Evolutionary conservation across 1,140 invertebrate species (phyloP).

Genomic region (Drosophila trapezifrons): DNA sequence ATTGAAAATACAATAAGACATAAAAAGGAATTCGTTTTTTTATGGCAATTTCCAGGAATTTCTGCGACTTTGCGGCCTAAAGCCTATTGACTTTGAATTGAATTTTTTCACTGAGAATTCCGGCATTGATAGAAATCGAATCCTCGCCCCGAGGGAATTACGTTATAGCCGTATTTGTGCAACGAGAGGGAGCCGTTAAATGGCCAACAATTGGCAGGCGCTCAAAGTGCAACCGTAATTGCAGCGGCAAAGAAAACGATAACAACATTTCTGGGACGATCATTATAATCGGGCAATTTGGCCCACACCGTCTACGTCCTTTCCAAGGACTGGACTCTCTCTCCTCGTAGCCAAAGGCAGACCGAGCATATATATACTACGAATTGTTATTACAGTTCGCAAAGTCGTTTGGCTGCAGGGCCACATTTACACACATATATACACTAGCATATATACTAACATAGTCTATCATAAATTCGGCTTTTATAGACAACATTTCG

Average conservation of each 20-base stretch:
- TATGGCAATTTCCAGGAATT: slow-evolving; percentile 7
- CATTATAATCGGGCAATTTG: slow-evolving; percentile 72
- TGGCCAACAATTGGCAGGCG: slow-evolving; percentile 51
- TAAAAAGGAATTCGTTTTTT: slow-evolving; percentile 1
- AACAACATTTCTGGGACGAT: slow-evolving; percentile 51
- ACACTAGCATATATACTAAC: background rate
- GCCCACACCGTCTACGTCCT: slow-evolving; percentile 23
- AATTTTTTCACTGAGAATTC: slow-evolving; percentile 4
- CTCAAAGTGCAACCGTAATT: slow-evolving; percentile 53
- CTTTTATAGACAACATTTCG: slow-evolving; percentile 58
- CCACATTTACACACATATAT: background rate
- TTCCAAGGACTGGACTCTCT: slow-evolving; percentile 30
- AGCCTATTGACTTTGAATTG: slow-evolving; percentile 1
- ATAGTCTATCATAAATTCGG: slow-evolving; percentile 57
- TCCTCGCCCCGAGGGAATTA: slow-evolving; percentile 3
- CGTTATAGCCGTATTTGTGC: slow-evolving; percentile 5
- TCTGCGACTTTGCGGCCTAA: background rate
- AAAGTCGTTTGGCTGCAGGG: slow-evolving; percentile 47
- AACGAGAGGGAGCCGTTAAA: slow-evolving; percentile 15
- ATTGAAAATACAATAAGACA: background rate
- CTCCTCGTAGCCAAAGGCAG: slow-evolving; percentile 14
- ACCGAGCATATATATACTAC: slow-evolving; percentile 8
- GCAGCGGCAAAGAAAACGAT: slow-evolving; percentile 41
- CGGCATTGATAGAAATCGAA: slow-evolving; percentile 10
- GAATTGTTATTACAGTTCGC: slow-evolving; percentile 53